A percentile compares a stretch with the other conserved stretches of the same genome.
These are phyloP conservation scores for Diadophis punctatus DNA, from an alignment of 2,113 vertebrate species.

Conservation along the genomic window DNA sequence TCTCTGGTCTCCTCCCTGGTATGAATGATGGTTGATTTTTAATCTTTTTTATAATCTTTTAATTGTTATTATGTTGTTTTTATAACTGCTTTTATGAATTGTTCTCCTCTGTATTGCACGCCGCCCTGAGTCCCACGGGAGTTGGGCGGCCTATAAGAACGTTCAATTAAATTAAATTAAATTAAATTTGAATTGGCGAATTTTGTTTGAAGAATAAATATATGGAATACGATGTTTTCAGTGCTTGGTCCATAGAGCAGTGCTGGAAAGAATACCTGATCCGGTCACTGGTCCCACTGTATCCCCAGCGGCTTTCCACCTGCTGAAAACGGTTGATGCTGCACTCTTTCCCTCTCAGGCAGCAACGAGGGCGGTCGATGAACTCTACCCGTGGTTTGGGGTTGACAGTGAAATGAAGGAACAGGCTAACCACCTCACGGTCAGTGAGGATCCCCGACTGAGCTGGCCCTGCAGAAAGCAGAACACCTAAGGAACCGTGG, in stretches of 20 bases:
- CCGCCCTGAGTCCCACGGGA: no score
- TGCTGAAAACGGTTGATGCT: constrained; percentile 95
- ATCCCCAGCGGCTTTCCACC: constrained; percentile 98
- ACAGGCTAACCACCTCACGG: constrained; percentile 93
- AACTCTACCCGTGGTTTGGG: constrained; percentile 94
- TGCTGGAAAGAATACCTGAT: constrained; percentile 75
- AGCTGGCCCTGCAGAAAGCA: constrained; percentile 77
- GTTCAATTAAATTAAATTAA: no score
- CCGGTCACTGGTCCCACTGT: constrained; percentile 94
- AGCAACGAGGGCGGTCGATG: constrained; percentile 94
- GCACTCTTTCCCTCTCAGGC: constrained; percentile 94
- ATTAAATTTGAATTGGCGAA: neutral
- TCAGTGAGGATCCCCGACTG: constrained; percentile 95
- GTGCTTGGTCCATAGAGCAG: neutral
- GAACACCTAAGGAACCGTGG: rapidly evolving
- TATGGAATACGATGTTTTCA: neutral
- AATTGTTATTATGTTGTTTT: no score
- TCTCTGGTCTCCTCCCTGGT: no score
- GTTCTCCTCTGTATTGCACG: no score
- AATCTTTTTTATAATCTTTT: no score
- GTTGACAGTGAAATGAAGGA: constrained; percentile 96
- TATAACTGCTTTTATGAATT: no score
- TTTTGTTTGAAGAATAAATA: neutral
- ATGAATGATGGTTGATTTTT: no score
- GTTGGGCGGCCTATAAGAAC: no score